These are phyloP conservation scores for Piscicola geometra DNA, from an alignment of 2,888 invertebrate species.

Conservation along the genomic window DNA sequence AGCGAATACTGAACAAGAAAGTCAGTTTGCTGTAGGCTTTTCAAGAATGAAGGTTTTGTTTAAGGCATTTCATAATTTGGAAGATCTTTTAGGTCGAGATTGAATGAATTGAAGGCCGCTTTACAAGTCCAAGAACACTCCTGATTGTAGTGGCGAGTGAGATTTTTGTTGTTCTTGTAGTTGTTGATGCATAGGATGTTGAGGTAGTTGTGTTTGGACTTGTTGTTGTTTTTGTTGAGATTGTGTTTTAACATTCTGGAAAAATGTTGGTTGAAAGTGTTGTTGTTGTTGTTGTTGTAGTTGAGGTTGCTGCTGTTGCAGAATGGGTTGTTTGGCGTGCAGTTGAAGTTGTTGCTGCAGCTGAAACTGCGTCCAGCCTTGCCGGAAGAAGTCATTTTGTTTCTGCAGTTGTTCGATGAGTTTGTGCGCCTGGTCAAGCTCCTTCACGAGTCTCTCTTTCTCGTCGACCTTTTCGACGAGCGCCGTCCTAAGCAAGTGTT, in stretches of 20 bases:
- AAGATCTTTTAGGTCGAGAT: neutral
- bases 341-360: slow-evolving; percentile 34
- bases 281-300: slow-evolving; percentile 13
- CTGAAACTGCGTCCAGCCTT: slow-evolving; percentile 33
- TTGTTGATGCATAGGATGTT: neutral
- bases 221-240: neutral
- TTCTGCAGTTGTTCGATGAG: slow-evolving; percentile 39
- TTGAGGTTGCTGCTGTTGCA: neutral
- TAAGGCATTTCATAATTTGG: too few relatives aligned
- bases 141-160: slow-evolving; percentile 13
- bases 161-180: neutral
- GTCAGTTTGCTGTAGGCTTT: too few relatives aligned
- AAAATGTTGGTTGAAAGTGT: neutral
- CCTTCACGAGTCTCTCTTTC: slow-evolving; percentile 36
- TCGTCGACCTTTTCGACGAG: slow-evolving; percentile 27
- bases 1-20: too few relatives aligned
- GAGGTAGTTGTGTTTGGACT: neutral
- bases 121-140: neutral
- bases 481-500: slow-evolving; percentile 22
- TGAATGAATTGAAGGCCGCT: neutral
- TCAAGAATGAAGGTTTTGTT: neutral
- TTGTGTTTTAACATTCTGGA: neutral
- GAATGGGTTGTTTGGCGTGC: neutral
- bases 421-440: slow-evolving; percentile 43
- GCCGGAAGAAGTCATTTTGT: slow-evolving; percentile 27